Base-by-base conservation (phyloP, 2,113 vertebrate species). In the Stegastes partitus region DNA sequence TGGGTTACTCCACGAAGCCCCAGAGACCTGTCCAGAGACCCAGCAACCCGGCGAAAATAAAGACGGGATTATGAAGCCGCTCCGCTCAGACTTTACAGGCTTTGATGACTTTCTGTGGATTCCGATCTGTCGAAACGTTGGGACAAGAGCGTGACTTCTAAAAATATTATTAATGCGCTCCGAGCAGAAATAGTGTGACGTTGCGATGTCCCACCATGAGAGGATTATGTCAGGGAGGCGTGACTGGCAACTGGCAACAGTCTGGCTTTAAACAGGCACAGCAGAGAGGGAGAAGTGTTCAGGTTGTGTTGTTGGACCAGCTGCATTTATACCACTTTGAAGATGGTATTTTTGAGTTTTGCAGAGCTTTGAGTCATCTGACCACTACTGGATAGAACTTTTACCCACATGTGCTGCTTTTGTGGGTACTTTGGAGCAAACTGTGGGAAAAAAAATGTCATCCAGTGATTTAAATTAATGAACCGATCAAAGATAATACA, bases 131-230 rank as follows among this genome's bases (percentile, higher is more conserved):
- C 5, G 49, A 58, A 64, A 42, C 47, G 16, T 50, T 21, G n/a
- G 19, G 18, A 53, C 59, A 71, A 21, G 23, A 44, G 31, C 25
- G 51, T 25, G n/a, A 34, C 34, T 54, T 75, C 34, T 57, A 53
- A 82, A 76, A 67, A 58, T 68, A 23, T 3, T 44, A 34, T 68
- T 57, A 67, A 71, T 75, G 34, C 66, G 50, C 15, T 85, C 64
- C 62, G 58, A 26, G 68, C 25, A 59, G 51, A 74, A 61, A 74
- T 42, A 53, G 23, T 65, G 42, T 53, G 61, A 61, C 68, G 74
- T 47, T 57, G 7, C 71, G 63, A 66, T 64, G 72, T 53, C 62
- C 11, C 11, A 44, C 58, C 22, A 21, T 44, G 2, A 42, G 15
- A 42, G 39, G 39, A 42, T 42, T 42, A 34, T 8, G 31, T 34